Evolutionary conservation across 2,888 invertebrate species (phyloP), one percentile per base, ranked within the genome.

Genomic region (Ptychoptera albimana): DNA sequence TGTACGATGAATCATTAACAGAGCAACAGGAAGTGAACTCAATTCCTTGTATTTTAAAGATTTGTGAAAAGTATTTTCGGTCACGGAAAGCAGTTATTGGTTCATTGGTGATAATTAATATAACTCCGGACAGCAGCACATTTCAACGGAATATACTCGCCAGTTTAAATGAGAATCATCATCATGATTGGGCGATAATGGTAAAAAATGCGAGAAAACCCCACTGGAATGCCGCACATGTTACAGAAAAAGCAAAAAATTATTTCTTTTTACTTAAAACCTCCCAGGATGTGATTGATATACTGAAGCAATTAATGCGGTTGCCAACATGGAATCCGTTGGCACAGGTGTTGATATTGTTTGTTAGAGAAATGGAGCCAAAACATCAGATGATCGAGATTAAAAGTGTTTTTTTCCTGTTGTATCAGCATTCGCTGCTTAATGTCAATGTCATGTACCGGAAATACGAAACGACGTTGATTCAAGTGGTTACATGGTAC

Each of bases 241-340:
- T 31, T 2, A 32, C 32, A 1, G 59, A 60, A 45, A 63, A 61
- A 14, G 64, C 63, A 0, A 63, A 61, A 45, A 57, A 59, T 43
- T 65, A 65, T 48, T 59, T 65, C 13, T 46, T 60, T 1, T 50
- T 63, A 5, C 49, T 63, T 8, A 55, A 57, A 9, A 56, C 57
- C 2, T 55, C 58, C n/a, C 58, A 55, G 3, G 60, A 63, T 45
- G 46, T 64, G 29, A 53, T 57, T 15, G 57, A 57, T 13, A 51
- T 57, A 6, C 55, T 63, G 7, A 53, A 52, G 7, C 50, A 56
- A 39, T 63, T 60, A 59, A 59, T 56, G 45, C 46, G 44, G 1
- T 53, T 55, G 48, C 14, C 55, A 0, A 62, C 62, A 48, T 64
- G 64, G 64, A 64, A 64, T 53, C 59, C 64, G 0, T 31, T 62